Percentiles rank a stretch among this genome's conserved stretches.
phyloP scores from a whole-genome alignment of 2,888 invertebrate genomes.

The Trisateles emortualis region DNA sequence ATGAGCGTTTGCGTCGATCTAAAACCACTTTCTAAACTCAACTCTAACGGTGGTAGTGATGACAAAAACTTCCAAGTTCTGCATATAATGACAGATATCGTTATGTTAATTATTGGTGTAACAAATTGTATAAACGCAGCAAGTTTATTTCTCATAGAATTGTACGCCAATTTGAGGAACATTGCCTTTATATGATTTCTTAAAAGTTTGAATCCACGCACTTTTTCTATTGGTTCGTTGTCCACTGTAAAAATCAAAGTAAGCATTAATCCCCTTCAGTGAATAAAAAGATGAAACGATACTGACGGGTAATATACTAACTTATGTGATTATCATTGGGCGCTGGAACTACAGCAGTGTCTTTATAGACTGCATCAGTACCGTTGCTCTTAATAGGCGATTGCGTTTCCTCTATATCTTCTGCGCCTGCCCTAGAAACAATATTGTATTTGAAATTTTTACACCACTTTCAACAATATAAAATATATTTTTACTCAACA shows the following conservation, averaged over 20 bases:
- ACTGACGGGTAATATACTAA: too few relatives aligned
- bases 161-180: conserved; percentile 76
- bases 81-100: conserved; percentile 75
- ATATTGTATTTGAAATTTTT: not conserved
- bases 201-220: conserved; percentile 71
- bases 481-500: too few relatives aligned
- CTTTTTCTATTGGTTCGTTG: conserved; percentile 71
- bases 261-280: not conserved
- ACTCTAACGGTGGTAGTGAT: conserved; percentile 87
- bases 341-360: conserved; percentile 62
- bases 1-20: conserved; percentile 69
- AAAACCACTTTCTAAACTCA: conserved; percentile 83
- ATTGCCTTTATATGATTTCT: conserved; percentile 80
- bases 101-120: conserved; percentile 78
- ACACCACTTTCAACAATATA: not conserved
- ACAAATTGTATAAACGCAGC: conserved; percentile 76
- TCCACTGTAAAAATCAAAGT: conserved; percentile 59
- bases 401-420: conserved; percentile 59
- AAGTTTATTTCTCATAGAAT: conserved; percentile 74
- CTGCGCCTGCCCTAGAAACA: conserved; percentile 72
- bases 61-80: conserved; percentile 80
- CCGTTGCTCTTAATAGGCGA: conserved; percentile 52
- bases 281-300: too few relatives aligned
- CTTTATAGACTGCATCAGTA: conserved; percentile 42
- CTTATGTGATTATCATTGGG: conserved; percentile 47